Conservation (phyloP, 2,888 invertebrate species). For the Caenorhabditis virilis region DNA sequence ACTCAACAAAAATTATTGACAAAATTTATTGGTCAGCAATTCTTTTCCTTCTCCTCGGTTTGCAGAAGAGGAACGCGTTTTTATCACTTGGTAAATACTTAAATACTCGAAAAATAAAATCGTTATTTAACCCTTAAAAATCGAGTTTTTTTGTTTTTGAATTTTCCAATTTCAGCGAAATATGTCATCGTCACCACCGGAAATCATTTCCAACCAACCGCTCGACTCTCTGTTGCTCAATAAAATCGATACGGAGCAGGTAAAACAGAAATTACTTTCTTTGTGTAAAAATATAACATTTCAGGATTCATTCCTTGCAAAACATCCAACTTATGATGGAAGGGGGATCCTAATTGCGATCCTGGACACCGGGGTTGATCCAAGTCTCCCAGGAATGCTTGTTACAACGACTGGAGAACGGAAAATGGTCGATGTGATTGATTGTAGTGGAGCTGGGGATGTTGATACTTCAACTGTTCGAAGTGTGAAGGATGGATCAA, state of each 20-base stretch:
- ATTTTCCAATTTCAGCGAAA: neutral
- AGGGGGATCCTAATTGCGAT: constrained; percentile 89
- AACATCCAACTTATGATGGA: constrained; percentile 76
- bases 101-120: neutral
- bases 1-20: too few species aligned
- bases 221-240: constrained; percentile 31
- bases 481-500: constrained; percentile 75
- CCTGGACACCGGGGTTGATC: constrained; percentile 96
- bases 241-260: constrained; percentile 33
- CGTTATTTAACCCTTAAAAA: neutral
- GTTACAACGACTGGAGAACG: constrained; percentile 85
- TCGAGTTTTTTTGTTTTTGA: too few species aligned
- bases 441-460: constrained; percentile 95
- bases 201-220: constrained; percentile 11
- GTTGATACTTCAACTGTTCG: constrained; percentile 85
- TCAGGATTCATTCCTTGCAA: constrained; percentile 53
- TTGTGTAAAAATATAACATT: too few species aligned
- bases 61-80: too few species aligned
- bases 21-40: neutral
- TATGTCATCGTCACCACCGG: constrained; percentile 25
- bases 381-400: constrained; percentile 89
- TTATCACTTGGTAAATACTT: neutral
- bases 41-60: too few species aligned
- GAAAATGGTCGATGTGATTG: constrained; percentile 91
- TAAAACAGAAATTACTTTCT: too few species aligned